Conservation (phyloP, 1,140 invertebrate genomes). For the Drosophila sechellia region DNA sequence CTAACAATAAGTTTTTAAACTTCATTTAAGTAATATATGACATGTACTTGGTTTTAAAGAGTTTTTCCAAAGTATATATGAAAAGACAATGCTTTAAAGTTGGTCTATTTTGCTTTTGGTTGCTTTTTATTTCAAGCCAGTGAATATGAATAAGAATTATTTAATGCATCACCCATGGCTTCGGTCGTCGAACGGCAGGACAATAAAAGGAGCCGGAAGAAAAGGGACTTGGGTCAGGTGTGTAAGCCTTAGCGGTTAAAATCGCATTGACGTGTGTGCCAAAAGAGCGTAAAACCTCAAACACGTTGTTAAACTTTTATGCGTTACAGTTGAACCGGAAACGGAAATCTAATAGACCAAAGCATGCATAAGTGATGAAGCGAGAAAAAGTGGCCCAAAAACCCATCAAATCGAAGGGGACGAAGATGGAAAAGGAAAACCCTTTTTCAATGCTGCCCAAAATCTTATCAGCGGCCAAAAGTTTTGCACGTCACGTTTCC, state of each 20-base stretch:
- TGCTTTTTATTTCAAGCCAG: background rate
- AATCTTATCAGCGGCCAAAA: slow-evolving; percentile 71
- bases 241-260: slow-evolving; percentile 68
- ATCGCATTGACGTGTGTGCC: slow-evolving; percentile 71
- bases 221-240: slow-evolving; percentile 45
- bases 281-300: slow-evolving; percentile 79
- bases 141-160: slow-evolving; percentile 8
- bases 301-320: slow-evolving; percentile 73
- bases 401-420: background rate
- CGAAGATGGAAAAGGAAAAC: slow-evolving; percentile 25
- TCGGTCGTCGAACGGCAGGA: slow-evolving; percentile 1
- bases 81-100: no score
- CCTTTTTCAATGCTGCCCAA: slow-evolving; percentile 62
- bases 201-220: background rate
- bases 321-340: slow-evolving; percentile 75
- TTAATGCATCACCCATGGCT: background rate
- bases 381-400: slow-evolving; percentile 59
- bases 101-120: background rate
- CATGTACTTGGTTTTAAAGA: no score
- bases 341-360: slow-evolving; percentile 81
- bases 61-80: no score
- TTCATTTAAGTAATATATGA: no score
- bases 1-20: no score
- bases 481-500: slow-evolving; percentile 48
- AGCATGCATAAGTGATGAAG: slow-evolving; percentile 81